Evolutionary conservation across 1,140 invertebrate genomes (phyloP).

Genomic region (Samia ricini): DNA sequence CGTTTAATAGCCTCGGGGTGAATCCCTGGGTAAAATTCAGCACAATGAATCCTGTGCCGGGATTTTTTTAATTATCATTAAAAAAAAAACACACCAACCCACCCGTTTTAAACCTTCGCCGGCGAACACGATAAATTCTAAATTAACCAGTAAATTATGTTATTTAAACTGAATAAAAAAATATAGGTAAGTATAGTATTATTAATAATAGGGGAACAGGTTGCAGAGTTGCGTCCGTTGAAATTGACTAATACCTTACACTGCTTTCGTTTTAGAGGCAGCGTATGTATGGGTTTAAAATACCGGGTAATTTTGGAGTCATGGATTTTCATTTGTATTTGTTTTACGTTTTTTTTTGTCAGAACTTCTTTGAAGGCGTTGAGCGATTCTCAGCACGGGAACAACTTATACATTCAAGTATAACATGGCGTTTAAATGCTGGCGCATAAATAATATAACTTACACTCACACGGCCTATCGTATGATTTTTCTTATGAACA

Average conservation of each 20-base stretch:
- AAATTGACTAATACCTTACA: slow-evolving; percentile 51
- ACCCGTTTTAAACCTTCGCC: slow-evolving; percentile 26
- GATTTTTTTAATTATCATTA: slow-evolving; percentile 15
- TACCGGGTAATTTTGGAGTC: not conserved
- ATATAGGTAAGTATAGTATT: slow-evolving; percentile 24
- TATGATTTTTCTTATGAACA: too few species aligned
- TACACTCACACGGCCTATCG: too few species aligned
- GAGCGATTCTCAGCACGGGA: too few species aligned
- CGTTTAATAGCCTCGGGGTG: not conserved
- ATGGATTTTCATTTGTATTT: too few species aligned
- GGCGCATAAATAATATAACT: too few species aligned
- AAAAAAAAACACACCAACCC: too few species aligned
- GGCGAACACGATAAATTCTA: slow-evolving; percentile 46
- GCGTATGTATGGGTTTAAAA: not conserved
- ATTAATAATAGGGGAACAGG: slow-evolving; percentile 47
- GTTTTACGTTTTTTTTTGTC: too few species aligned
- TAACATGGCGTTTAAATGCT: too few species aligned
- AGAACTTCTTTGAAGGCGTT: too few species aligned
- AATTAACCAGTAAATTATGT: slow-evolving; percentile 57
- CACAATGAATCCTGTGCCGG: not conserved
- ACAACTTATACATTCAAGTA: too few species aligned
- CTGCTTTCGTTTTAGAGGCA: slow-evolving; percentile 9
- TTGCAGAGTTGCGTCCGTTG: slow-evolving; percentile 32
- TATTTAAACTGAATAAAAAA: slow-evolving; percentile 48
- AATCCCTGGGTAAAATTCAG: not conserved